Percentiles rank a stretch among this genome's conserved stretches.
Conservation (phyloP, 2,888 invertebrate species). For the Parapristionchus giblindavisi region DNA sequence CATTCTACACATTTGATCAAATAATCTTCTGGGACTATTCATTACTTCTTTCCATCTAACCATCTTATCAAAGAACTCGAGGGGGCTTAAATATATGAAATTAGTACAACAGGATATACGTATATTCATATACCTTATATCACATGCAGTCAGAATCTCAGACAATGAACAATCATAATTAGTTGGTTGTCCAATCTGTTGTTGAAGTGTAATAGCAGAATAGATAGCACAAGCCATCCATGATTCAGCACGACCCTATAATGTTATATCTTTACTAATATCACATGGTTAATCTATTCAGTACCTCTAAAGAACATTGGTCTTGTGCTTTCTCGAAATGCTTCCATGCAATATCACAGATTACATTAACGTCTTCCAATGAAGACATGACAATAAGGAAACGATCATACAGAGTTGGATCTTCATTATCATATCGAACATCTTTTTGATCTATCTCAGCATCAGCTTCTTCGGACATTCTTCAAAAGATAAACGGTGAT, state of each 20-base stretch:
- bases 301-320: constrained; percentile 30
- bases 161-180: constrained; percentile 21
- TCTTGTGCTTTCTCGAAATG: constrained; percentile 20
- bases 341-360: constrained; percentile 26
- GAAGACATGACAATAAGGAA: not conserved
- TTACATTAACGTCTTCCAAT: not conserved
- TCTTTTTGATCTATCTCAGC: too few species aligned
- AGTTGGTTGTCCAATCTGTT: constrained; percentile 20
- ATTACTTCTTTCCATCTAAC: constrained; percentile 46
- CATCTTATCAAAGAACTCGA: constrained; percentile 48
- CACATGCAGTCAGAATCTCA: constrained; percentile 12
- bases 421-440: too few species aligned
- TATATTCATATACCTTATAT: constrained; percentile 5
- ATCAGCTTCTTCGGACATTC: too few species aligned
- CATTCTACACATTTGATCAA: constrained; percentile 24
- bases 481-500: too few species aligned
- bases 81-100: too few species aligned
- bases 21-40: constrained; percentile 11
- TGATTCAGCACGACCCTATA: constrained; percentile 1
- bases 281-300: not conserved
- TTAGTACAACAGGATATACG: not conserved
- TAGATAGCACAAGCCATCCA: constrained; percentile 36
- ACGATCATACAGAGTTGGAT: not conserved
- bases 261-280: not conserved
- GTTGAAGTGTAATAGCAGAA: constrained; percentile 7